These are phyloP conservation scores for Ochotona princeps DNA, from an alignment of 2,113 vertebrate genomes.

Conservation along the genomic window DNA sequence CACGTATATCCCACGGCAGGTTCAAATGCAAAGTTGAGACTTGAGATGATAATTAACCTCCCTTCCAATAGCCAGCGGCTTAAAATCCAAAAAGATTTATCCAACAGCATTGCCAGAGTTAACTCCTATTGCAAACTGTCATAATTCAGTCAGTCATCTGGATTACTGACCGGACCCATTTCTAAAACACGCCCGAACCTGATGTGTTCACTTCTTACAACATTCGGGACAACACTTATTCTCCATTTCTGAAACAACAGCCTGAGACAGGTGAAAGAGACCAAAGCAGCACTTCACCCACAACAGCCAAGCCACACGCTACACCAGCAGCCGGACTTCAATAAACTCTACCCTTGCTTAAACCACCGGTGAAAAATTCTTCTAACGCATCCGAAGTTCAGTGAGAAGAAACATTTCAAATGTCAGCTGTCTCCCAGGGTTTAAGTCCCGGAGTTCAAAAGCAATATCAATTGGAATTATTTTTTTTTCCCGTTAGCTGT, in stretches of 20 bases:
- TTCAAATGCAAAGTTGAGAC: constrained; percentile 77
- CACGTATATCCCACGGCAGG: constrained; percentile 3
- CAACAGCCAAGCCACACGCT: constrained; percentile 78
- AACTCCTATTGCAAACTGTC: constrained; percentile 86
- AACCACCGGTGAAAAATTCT: constrained; percentile 78
- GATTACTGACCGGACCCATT: constrained; percentile 81
- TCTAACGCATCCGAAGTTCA: constrained; percentile 76
- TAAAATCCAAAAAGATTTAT: constrained; percentile 76
- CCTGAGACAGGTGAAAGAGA: constrained; percentile 79
- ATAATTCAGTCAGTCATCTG: constrained; percentile 84
- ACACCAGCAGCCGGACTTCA: constrained; percentile 74
- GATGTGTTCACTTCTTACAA: constrained; percentile 83
- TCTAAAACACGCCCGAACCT: constrained; percentile 81
- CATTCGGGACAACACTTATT: constrained; percentile 83
- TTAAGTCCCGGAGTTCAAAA: constrained; percentile 76
- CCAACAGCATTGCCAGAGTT: constrained; percentile 86
- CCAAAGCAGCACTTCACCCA: constrained; percentile 62
- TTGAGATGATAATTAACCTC: constrained; percentile 74
- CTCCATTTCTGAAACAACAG: constrained; percentile 82
- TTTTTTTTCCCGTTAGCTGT: constrained; percentile 57
- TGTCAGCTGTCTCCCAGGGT: constrained; percentile 74
- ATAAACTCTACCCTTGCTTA: constrained; percentile 76
- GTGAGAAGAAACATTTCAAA: constrained; percentile 79
- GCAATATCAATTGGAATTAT: constrained; percentile 69
- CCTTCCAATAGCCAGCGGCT: constrained; percentile 76